phyloP scores from a whole-genome alignment of 2,113 vertebrate genomes.

The Strigops habroptila region DNA sequence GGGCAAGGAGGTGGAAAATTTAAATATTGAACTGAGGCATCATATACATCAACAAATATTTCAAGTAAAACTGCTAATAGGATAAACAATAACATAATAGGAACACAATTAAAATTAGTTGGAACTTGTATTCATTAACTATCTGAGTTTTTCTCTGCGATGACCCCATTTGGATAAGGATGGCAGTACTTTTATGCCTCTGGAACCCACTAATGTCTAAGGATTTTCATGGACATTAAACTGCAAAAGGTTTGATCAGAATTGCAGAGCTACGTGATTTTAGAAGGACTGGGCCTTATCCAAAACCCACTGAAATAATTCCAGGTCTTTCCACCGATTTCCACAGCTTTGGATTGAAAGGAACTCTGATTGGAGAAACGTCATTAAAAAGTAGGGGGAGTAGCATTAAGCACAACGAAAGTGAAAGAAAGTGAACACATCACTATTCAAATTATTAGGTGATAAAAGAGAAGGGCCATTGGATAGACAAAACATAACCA shows the following conservation, averaged over 20 bases:
- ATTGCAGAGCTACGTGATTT: neutral
- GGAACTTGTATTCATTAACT: neutral
- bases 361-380: neutral
- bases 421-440: neutral
- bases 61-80: neutral
- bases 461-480: neutral
- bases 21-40: neutral
- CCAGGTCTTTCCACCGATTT: neutral
- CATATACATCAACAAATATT: neutral
- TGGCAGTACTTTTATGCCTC: neutral
- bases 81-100: neutral
- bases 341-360: neutral
- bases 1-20: slow-evolving; percentile 7
- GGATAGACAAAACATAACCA: neutral
- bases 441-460: neutral
- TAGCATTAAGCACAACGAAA: accelerated
- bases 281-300: neutral
- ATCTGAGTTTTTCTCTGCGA: neutral
- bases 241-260: neutral
- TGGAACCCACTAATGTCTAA: neutral
- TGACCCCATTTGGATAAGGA: neutral
- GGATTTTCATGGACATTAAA: neutral
- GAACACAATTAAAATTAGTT: neutral
- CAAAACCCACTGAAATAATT: neutral
- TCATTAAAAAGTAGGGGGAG: neutral